Conservation (phyloP, 2,113 vertebrate genomes). For the Caranx ignobilis region DNA sequence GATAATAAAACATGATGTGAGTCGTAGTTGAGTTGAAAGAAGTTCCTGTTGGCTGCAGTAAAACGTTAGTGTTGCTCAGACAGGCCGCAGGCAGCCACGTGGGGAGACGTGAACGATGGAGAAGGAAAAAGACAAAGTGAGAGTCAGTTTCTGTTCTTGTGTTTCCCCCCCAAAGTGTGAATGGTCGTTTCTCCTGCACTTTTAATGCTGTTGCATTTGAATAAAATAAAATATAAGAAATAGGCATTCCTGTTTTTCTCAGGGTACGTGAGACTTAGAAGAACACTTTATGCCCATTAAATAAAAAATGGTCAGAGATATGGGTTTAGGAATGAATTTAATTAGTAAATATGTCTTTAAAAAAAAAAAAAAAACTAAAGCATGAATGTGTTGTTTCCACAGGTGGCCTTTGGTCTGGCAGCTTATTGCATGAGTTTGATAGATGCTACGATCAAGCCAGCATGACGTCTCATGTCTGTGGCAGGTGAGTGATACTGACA, state of each 20-base stretch:
- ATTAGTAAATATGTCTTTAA: too few species aligned
- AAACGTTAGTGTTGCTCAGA: rapidly evolving
- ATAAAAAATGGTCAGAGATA: too few species aligned
- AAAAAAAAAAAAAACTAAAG: neutral
- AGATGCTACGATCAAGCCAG: too few species aligned
- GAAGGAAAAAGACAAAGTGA: neutral
- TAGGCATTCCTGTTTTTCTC: neutral
- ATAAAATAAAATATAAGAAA: neutral
- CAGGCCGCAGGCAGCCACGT: slow-evolving; percentile 53
- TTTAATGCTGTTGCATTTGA: neutral
- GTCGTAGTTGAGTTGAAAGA: neutral
- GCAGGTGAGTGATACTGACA: slow-evolving; percentile 39
- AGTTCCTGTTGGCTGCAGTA: neutral
- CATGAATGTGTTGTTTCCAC: neutral
- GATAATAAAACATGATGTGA: rapidly evolving
- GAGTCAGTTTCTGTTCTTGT: rapidly evolving
- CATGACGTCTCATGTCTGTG: neutral
- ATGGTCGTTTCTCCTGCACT: neutral
- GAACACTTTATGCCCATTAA: too few species aligned
- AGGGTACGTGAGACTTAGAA: too few species aligned
- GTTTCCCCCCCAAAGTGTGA: neutral
- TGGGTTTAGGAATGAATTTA: too few species aligned
- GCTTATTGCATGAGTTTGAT: neutral
- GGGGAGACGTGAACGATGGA: neutral
- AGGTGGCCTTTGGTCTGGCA: neutral